These are phyloP conservation scores for Panthera tigris DNA, from an alignment of 2,113 vertebrate species.

Conservation along the genomic window DNA sequence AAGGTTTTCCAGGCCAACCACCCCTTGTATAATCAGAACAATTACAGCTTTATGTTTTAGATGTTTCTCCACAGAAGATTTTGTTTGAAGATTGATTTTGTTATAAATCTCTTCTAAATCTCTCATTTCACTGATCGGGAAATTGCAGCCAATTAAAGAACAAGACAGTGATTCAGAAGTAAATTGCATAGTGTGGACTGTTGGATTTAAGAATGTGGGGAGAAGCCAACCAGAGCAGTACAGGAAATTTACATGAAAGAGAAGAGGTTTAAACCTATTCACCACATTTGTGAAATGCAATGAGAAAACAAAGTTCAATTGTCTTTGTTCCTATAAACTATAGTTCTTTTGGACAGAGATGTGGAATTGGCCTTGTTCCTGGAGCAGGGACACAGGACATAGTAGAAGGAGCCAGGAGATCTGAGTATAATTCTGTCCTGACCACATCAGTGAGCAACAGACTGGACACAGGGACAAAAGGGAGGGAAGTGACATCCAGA, in stretches of 20 bases:
- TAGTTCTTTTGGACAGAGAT: background rate
- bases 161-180: background rate
- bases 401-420: background rate
- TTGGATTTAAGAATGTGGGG: background rate
- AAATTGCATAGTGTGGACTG: background rate
- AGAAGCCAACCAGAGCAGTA: background rate
- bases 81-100: constrained; percentile 15
- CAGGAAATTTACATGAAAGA: background rate
- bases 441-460: background rate
- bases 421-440: background rate
- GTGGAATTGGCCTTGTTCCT: background rate
- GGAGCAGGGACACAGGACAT: background rate
- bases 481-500: background rate
- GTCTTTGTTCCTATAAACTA: background rate
- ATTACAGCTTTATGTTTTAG: background rate
- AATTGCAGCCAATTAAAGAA: constrained; percentile 15
- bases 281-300: background rate
- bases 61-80: background rate
- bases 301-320: background rate
- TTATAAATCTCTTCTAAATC: background rate
- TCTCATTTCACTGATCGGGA: constrained; percentile 26
- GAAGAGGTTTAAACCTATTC: background rate
- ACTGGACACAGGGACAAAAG: background rate
- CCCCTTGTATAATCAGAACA: background rate
- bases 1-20: background rate